These are phyloP conservation scores for Oceanites oceanicus DNA, from an alignment of 2,113 vertebrate genomes.

Conservation along the genomic window DNA sequence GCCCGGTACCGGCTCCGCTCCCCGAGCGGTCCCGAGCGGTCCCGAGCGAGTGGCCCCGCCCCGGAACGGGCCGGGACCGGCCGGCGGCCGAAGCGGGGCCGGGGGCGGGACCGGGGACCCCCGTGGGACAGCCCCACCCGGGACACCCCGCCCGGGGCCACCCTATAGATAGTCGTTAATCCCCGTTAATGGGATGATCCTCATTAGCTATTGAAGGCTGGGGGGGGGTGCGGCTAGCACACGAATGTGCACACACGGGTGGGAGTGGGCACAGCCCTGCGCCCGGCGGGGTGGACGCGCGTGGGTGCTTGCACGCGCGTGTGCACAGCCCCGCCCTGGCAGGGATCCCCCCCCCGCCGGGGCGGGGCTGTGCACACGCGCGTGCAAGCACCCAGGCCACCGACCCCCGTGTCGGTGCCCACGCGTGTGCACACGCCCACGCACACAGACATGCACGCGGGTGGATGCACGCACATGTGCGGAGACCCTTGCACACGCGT, in stretches of 20 bases:
- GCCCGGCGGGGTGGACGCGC: background rate
- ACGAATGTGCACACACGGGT: background rate
- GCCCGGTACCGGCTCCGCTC: background rate
- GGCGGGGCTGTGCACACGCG: too few species aligned
- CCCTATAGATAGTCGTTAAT: background rate
- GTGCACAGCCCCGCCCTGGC: too few species aligned
- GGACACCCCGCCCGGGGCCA: background rate
- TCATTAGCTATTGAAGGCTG: background rate
- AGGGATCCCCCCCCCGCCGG: too few species aligned
- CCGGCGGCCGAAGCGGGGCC: background rate
- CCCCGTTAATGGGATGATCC: background rate
- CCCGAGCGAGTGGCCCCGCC: background rate
- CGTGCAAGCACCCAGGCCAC: too few species aligned
- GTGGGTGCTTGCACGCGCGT: too few species aligned
- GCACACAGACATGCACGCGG: too few species aligned
- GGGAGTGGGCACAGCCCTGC: background rate
- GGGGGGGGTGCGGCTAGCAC: background rate
- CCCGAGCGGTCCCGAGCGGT: background rate
- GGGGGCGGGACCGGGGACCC: background rate
- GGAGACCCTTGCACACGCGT: background rate
- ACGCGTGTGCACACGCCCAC: background rate
- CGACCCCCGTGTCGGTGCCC: background rate
- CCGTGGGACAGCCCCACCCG: background rate
- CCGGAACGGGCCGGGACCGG: constrained; percentile 6
- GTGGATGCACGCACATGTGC: background rate